Percentiles rank a stretch among this genome's conserved stretches.
Evolutionary conservation across 2,113 vertebrate species (phyloP).

Genomic region (Clarias gariepinus): DNA sequence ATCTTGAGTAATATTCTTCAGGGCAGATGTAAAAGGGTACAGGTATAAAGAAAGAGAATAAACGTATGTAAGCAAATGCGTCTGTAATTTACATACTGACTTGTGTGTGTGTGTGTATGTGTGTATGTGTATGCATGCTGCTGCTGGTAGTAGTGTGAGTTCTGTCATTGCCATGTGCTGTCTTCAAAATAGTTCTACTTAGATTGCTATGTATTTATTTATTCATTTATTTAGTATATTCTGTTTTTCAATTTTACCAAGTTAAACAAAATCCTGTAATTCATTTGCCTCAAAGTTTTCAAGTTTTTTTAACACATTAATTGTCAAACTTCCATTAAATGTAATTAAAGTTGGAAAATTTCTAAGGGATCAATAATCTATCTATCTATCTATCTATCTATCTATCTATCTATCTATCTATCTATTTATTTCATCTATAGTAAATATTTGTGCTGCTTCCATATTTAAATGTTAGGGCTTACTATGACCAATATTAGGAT

Average conservation of each 20-base stretch:
- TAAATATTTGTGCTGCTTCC: background rate
- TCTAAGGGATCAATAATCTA: too few species aligned
- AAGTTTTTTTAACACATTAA: background rate
- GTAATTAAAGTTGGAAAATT: too few species aligned
- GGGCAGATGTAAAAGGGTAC: constrained; percentile 71
- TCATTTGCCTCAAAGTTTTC: background rate
- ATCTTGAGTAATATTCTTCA: constrained; percentile 54
- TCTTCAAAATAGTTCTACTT: background rate
- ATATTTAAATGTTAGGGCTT: constrained; percentile 10
- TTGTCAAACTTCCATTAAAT: background rate
- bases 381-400: too few species aligned
- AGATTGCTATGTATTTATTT: background rate
- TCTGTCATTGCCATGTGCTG: constrained; percentile 10
- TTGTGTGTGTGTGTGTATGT: constrained; percentile 9
- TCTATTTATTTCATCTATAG: too few species aligned
- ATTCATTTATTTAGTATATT: background rate
- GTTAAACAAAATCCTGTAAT: background rate
- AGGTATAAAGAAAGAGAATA: constrained; percentile 60
- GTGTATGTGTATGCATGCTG: background rate
- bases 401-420: too few species aligned
- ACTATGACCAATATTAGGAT: constrained; percentile 21
- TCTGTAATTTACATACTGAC: constrained; percentile 60
- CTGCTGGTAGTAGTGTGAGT: background rate
- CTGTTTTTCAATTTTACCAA: background rate
- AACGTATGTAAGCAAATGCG: constrained; percentile 62